Conservation (phyloP, 2,113 vertebrate species). For the Cyprinodon tularosa region DNA sequence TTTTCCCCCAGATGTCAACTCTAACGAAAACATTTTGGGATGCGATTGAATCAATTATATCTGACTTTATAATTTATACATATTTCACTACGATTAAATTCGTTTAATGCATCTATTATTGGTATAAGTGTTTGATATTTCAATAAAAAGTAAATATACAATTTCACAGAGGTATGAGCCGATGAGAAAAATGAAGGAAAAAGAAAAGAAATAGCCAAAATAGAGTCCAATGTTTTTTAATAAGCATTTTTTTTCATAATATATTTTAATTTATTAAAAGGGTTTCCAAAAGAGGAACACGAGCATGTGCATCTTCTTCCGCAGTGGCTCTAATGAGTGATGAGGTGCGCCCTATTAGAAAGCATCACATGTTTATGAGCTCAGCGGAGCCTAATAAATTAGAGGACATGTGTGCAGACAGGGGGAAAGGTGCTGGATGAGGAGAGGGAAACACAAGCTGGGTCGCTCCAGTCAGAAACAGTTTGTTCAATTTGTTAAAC, state of each 20-base stretch:
- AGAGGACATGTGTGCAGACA: slow-evolving; percentile 18
- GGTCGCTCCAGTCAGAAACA: neutral
- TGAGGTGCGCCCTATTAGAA: slow-evolving; percentile 77
- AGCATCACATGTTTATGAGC: slow-evolving; percentile 75
- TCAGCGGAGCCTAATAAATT: slow-evolving; percentile 66
- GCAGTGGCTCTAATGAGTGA: slow-evolving; percentile 66
- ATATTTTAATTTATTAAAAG: neutral
- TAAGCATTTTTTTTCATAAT: neutral
- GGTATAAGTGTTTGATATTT: neutral
- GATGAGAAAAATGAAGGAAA: neutral
- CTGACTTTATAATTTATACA: neutral
- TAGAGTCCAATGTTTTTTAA: neutral
- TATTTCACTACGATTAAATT: neutral
- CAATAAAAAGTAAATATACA: neutral
- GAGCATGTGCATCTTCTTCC: slow-evolving; percentile 21
- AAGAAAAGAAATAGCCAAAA: neutral
- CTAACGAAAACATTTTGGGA: neutral
- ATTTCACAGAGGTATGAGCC: neutral
- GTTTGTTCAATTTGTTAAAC: neutral
- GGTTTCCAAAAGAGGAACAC: neutral
- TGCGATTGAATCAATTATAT: neutral
- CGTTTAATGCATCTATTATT: neutral
- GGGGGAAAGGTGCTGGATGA: slow-evolving; percentile 1
- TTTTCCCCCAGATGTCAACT: neutral
- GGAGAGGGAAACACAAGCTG: slow-evolving; percentile 18